Evolutionary conservation across 2,113 vertebrate genomes (phyloP).

Genomic region (Heterotis niloticus): DNA sequence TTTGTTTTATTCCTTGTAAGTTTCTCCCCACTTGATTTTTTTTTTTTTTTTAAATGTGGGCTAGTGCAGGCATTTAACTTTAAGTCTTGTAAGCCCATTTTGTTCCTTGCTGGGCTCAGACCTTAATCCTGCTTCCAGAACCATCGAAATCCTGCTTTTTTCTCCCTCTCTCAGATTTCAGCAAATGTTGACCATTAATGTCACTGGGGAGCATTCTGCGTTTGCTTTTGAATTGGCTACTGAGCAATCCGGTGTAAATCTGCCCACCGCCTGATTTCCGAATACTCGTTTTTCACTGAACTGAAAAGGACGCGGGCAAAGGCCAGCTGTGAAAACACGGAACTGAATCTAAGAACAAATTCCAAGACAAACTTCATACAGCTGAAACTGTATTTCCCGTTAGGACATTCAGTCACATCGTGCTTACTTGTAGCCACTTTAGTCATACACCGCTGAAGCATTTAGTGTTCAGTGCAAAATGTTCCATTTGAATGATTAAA

Average conservation of each 20-base stretch:
- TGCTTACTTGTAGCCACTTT: too few species aligned
- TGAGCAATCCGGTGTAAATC: constrained; percentile 37
- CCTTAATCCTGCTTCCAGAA: constrained; percentile 42
- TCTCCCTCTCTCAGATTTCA: constrained; percentile 9
- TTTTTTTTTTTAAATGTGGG: constrained; percentile 26
- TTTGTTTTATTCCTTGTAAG: not conserved
- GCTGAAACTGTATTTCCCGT: constrained; percentile 41
- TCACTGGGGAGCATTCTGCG: constrained; percentile 20
- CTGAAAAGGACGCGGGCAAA: constrained; percentile 16
- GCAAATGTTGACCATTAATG: constrained; percentile 31
- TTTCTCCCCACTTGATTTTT: constrained; percentile 24
- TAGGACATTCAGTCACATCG: not conserved
- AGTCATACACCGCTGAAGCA: constrained; percentile 15
- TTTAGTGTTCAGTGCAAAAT: constrained; percentile 46
- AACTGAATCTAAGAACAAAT: constrained; percentile 33
- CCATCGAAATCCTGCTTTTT: constrained; percentile 29
- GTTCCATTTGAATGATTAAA: constrained; percentile 14
- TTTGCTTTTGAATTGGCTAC: constrained; percentile 37
- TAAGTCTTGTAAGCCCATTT: constrained; percentile 35
- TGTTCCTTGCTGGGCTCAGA: constrained; percentile 33
- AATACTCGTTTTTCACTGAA: constrained; percentile 9
- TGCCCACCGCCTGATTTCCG: constrained; percentile 22
- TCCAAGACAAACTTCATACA: constrained; percentile 41
- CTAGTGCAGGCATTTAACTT: constrained; percentile 28
- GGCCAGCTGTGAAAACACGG: not conserved